phyloP scores from a whole-genome alignment of 1,140 invertebrate species.

The Drosophila athabasca region DNA sequence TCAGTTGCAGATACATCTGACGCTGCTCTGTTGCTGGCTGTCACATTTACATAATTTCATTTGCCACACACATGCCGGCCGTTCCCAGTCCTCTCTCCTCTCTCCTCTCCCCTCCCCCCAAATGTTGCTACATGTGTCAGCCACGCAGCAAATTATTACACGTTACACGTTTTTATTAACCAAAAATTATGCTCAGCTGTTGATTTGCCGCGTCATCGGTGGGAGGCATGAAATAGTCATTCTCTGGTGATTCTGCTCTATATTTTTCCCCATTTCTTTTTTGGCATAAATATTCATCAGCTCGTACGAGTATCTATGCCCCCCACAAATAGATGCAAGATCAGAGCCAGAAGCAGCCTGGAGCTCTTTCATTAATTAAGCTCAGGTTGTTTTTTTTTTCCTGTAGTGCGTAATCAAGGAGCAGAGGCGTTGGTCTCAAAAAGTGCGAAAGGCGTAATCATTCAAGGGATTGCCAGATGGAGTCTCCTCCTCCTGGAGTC shows the following conservation, averaged over 20 bases:
- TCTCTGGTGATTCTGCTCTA: not conserved
- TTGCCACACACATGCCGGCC: slow-evolving; percentile 65
- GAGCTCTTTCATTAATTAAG: slow-evolving; percentile 71
- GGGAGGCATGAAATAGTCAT: slow-evolving; percentile 12
- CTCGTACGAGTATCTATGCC: slow-evolving; percentile 41
- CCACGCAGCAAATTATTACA: slow-evolving; percentile 63
- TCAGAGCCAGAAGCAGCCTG: slow-evolving; percentile 20
- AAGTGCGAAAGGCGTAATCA: not conserved
- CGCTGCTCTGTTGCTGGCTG: slow-evolving; percentile 36
- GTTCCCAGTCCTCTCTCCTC: not conserved
- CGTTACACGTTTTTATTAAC: slow-evolving; percentile 73
- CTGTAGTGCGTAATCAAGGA: slow-evolving; percentile 7
- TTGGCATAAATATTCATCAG: slow-evolving; percentile 70
- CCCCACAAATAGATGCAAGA: slow-evolving; percentile 58
- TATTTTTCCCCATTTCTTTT: not conserved
- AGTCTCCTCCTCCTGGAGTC: not conserved
- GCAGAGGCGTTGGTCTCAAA: slow-evolving; percentile 6
- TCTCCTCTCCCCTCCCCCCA: no score
- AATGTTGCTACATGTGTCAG: slow-evolving; percentile 9
- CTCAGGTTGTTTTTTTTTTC: slow-evolving; percentile 38
- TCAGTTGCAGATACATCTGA: slow-evolving; percentile 43
- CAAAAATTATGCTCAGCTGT: slow-evolving; percentile 69
- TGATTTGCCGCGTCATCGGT: slow-evolving; percentile 68
- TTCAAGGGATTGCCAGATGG: not conserved
- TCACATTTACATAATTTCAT: slow-evolving; percentile 81